Base-by-base conservation (phyloP, 2,888 invertebrate genomes). In the Horisme vitalbata region DNA sequence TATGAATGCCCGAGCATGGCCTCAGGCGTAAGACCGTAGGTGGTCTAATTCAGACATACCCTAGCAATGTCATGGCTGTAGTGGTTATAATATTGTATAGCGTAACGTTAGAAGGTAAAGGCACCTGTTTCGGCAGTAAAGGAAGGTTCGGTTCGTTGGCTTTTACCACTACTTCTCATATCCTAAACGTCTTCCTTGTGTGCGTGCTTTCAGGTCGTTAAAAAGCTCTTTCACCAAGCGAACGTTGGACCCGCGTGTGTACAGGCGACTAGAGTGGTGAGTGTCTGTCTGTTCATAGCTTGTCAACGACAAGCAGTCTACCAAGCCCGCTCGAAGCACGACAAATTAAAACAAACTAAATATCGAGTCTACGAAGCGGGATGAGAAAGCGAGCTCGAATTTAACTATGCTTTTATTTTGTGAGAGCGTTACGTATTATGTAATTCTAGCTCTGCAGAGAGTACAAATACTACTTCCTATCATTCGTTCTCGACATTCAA, bases 301-400 rank as follows among this genome's bases (percentile, higher is more conserved):
- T 63, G 63, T 68, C 70, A 71, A 71, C 71, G 67, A 71, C 65
- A 71, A 78, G 77, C 77, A 73, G 59, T 65, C 74, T 79, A 79
- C 66, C 52, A 76, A 79, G 76, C 69, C 65, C 70, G 71, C 68
- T 66, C 68, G 62, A 81, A 80, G 82, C 79, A 65, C 71, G 64
- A 72, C 63, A 65, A 65, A 71, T 65, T 71, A 74, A 70, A 67
- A 68, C 62, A 65, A 69, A 71, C 73, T 70, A 74, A 74, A 68
- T 59, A 28, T 33, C 49, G 44, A 68, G 57, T 72, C 80, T 83
- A 84, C 72, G 41, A 84, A 83, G 84, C 83, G 67, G 67, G 64
- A 69, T 79, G 75, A 66, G 70, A 54, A 85, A 81, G 79, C 79
- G 72, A 79, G 78, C 77, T 76, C 69, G 61, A 70, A 65, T 58